These are phyloP conservation scores for Semicossyphus pulcher DNA, from an alignment of 2,113 vertebrate species.

Conservation along the genomic window DNA sequence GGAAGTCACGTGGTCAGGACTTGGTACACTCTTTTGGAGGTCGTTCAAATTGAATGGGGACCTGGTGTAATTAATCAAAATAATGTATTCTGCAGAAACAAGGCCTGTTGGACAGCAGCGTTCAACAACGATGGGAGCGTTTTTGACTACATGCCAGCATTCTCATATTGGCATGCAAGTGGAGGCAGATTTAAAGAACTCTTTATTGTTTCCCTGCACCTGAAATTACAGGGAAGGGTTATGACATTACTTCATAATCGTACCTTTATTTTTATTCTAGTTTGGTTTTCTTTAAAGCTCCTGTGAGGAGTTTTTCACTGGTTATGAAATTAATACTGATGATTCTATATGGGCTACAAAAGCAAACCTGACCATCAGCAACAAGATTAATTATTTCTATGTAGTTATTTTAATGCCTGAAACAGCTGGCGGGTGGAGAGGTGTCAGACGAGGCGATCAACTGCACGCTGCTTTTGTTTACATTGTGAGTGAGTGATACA, in stretches of 20 bases:
- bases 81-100: slow-evolving; percentile 62
- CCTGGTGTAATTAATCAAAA: slow-evolving; percentile 74
- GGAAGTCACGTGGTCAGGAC: slow-evolving; percentile 63
- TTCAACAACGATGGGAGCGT: slow-evolving; percentile 33
- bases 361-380: too few relatives aligned
- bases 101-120: slow-evolving; percentile 36
- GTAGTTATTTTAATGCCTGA: too few relatives aligned
- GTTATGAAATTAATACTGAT: too few relatives aligned
- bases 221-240: slow-evolving; percentile 4
- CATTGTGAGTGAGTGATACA: too few relatives aligned
- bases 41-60: slow-evolving; percentile 71
- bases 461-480: too few relatives aligned
- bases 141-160: slow-evolving; percentile 45
- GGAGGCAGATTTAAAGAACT: slow-evolving; percentile 24
- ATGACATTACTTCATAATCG: background rate
- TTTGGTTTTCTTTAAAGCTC: too few relatives aligned
- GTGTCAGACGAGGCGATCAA: too few relatives aligned
- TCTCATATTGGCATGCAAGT: slow-evolving; percentile 28
- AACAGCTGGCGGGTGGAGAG: too few relatives aligned
- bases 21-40: slow-evolving; percentile 67
- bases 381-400: too few relatives aligned
- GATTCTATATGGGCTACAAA: too few relatives aligned
- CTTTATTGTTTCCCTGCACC: slow-evolving; percentile 23
- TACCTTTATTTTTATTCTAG: background rate
- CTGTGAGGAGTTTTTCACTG: too few relatives aligned